phyloP scores from a whole-genome alignment of 2,113 vertebrate genomes.

The Eulacestoma nigropectus region DNA sequence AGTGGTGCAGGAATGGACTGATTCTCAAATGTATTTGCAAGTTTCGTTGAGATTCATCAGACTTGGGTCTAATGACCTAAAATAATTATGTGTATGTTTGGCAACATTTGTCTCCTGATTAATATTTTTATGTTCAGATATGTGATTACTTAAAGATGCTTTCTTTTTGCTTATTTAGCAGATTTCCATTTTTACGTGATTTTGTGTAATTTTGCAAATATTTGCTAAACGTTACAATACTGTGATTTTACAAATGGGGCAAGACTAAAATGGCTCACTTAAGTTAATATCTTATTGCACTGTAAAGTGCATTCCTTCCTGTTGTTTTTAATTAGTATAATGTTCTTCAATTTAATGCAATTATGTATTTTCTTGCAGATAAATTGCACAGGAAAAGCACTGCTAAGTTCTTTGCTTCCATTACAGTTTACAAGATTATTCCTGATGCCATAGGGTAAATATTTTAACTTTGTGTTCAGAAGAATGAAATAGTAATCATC shows the following conservation, averaged over 20 bases:
- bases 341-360: background rate
- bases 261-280: background rate
- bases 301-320: background rate
- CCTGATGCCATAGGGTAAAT: background rate
- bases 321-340: background rate
- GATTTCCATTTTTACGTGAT: conserved; percentile 15
- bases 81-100: conserved; percentile 16
- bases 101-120: background rate
- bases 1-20: background rate
- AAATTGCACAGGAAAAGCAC: background rate
- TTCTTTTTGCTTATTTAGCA: conserved; percentile 8
- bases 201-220: conserved; percentile 9
- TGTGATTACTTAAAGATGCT: conserved; percentile 35
- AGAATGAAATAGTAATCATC: background rate
- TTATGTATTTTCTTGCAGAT: conserved; percentile 17
- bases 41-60: background rate
- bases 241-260: background rate
- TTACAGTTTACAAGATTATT: conserved; percentile 12
- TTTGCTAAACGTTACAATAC: background rate
- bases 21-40: background rate
- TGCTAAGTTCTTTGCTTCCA: background rate
- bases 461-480: background rate
- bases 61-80: background rate
- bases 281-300: background rate
- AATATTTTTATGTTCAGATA: conserved; percentile 10